Evolutionary conservation across 2,797 vertebrate species (phyloP), one percentile per base, ranked within the genome.

Genomic region (Takifugu rubripes): DNA sequence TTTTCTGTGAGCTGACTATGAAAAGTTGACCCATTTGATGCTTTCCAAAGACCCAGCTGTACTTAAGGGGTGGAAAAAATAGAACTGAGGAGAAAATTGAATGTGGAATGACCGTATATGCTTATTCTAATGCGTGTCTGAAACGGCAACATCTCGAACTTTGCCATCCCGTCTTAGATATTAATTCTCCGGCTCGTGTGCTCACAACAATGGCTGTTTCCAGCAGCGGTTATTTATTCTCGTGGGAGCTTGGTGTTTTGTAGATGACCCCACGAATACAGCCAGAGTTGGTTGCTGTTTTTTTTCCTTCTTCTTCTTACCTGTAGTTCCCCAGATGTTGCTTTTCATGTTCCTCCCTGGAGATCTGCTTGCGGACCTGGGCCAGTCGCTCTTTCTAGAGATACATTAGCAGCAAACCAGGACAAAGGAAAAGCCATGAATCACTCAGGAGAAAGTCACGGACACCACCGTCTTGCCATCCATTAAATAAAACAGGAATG

Each of bases 271-370:
- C 29, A 64, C 73, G 72, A 85, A 83, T 76, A 66, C 75, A 79
- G 82, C 65, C 17, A 17, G 49, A 68, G 62, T 61, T 62, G 66
- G 55, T 43, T 77, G 53, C 60, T 51, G 54, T 17, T 7, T 46
- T 12, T 27, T 49, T 49, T 29, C 61, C 67, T 59, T 54, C 25
- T 76, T 52, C 60, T 58, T 31, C 81, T 89, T 94, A 98, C 97
- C 96, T 96, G 87, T 99, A 99, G 88, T 99, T 99, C 64, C 97
- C 97, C 92, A 98, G 92, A 79, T 99, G 94, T 79, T 92, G 91
- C 56, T 95, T 97, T 91, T 99, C 96, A 72, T 98, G 93, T 79
- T 97, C 94, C 79, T 99, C 97, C 87, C 92, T 93, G 54, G 93
- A 96, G 84, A 97, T 91, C 85, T 98, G 97, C 84, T 94, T 98